Base-by-base conservation (phyloP, 2,113 vertebrate species). In the Megaleporinus macrocephalus region DNA sequence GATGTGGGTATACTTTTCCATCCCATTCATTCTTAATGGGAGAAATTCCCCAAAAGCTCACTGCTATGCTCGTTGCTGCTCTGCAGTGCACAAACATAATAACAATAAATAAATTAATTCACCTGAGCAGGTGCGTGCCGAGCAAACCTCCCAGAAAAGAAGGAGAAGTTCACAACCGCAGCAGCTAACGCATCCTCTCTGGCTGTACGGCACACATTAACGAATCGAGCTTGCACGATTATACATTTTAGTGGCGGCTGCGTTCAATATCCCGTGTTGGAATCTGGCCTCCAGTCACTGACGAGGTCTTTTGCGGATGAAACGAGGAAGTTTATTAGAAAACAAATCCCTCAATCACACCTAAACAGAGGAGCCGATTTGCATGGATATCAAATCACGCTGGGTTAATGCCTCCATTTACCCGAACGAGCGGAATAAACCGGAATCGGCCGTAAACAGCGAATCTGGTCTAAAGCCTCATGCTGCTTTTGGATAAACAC, bases 371-470 rank as follows among this genome's bases (percentile, higher is more conserved):
- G 24, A 53, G 20, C 30, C 47, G 29, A 26, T 55, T 27, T 63
- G 26, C 59, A 76, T 29, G 24, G 61, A 76, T 63, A 76, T 77
- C 18, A 65, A 29, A 65, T 77, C 24, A 65, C 13, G 44, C 44
- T 65, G 41, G 41, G 20, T 77, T 77, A 77, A 77, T 49, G 26
- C 36, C 36, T 70, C 20, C 20, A 44, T 70, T 36, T 3, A 44
- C 66, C 26, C 44, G 22, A 49, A 51, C 51, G 61, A 49, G 24
- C 26, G 26, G 47, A 68, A 41, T n/a, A 44, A 36, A 78, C 65
- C 55, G 41, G 18, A 44, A 41, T 36, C 29, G 26, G 6, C 30
- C 5, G 30, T 22, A 22, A 24, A 47, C n/a, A 36, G 20, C 10
- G 16, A 65, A 33, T 6, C 24, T 72, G 75, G 68, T 61, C 62